A percentile compares a stretch with the other conserved stretches of the same genome.
These are phyloP conservation scores for Procambarus clarkii DNA, from an alignment of 1,140 invertebrate species.

Conservation along the genomic window DNA sequence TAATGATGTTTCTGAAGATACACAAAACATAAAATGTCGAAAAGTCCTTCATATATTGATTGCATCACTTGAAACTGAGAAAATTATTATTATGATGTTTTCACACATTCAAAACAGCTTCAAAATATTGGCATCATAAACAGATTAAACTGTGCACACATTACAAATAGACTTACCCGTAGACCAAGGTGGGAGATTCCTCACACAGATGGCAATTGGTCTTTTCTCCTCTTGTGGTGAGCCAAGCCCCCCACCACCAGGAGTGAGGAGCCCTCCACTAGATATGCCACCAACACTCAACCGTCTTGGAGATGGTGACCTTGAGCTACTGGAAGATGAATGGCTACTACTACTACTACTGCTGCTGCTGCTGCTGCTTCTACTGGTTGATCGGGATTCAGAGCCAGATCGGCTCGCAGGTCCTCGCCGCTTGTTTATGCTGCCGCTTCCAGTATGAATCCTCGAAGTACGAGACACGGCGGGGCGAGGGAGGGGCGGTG, in stretches of 20 bases:
- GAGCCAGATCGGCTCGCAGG: constrained; percentile 77
- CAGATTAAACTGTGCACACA: neutral
- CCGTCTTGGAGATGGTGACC: constrained; percentile 72
- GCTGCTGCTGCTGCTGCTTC: constrained; percentile 73
- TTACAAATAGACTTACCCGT: constrained; percentile 77
- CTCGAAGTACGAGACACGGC: constrained; percentile 72
- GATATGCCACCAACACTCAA: constrained; percentile 70
- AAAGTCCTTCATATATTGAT: neutral
- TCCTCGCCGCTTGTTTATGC: constrained; percentile 63
- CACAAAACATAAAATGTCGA: neutral
- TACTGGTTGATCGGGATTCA: constrained; percentile 74
- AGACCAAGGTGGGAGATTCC: constrained; percentile 91
- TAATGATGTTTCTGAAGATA: constrained; percentile 87
- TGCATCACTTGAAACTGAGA: neutral
- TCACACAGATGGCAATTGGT: constrained; percentile 92
- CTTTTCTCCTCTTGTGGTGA: constrained; percentile 82
- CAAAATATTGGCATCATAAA: no score
- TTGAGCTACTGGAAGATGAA: constrained; percentile 73
- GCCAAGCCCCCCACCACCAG: constrained; percentile 71
- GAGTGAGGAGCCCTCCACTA: constrained; percentile 49
- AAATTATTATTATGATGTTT: neutral
- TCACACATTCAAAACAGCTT: no score
- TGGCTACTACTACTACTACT: constrained; percentile 75
- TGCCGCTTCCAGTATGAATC: constrained; percentile 23
- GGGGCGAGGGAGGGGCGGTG: constrained; percentile 70